Conservation (phyloP, 2,113 vertebrate genomes). For the Oreochromis tanganicae region DNA sequence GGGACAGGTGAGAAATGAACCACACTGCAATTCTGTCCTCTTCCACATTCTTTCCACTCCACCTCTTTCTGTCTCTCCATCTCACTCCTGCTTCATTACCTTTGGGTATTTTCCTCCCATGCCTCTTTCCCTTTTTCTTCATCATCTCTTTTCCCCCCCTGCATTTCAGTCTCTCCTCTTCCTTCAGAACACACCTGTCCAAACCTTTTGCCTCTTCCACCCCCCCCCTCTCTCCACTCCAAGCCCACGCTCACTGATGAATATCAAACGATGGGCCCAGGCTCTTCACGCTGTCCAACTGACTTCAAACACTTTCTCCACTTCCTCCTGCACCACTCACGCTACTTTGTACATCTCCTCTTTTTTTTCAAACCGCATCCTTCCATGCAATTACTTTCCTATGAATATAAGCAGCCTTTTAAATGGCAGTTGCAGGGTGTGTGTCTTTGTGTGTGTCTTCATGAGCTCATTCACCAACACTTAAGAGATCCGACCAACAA, state of each 20-base stretch:
- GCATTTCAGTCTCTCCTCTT: neutral
- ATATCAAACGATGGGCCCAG: slow-evolving; percentile 68
- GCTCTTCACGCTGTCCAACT: slow-evolving; percentile 30
- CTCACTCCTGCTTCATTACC: neutral
- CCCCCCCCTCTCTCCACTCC: slow-evolving; percentile 47
- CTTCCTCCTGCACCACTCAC: slow-evolving; percentile 29
- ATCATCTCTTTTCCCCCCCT: neutral
- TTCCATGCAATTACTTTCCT: slow-evolving; percentile 39
- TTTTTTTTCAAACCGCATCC: slow-evolving; percentile 28
- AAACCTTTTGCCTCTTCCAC: slow-evolving; percentile 35
- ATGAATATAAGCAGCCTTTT: slow-evolving; percentile 58
- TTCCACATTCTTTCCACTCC: neutral
- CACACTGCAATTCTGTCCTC: neutral
- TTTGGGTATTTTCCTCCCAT: neutral
- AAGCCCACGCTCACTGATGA: slow-evolving; percentile 65
- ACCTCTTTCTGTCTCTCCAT: neutral
- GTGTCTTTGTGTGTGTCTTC: neutral
- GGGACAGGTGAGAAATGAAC: slow-evolving; percentile 86
- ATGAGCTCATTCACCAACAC: slow-evolving; percentile 54
- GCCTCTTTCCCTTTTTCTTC: neutral
- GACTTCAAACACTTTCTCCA: slow-evolving; percentile 61
- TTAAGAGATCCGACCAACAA: slow-evolving; percentile 41
- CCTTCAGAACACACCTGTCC: slow-evolving; percentile 65
- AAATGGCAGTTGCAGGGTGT: slow-evolving; percentile 1
- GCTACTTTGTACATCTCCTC: slow-evolving; percentile 23